Percentiles rank a stretch among this genome's conserved stretches.
Evolutionary conservation across 2,888 invertebrate genomes (phyloP).

Genomic region (Drosophila borealis): DNA sequence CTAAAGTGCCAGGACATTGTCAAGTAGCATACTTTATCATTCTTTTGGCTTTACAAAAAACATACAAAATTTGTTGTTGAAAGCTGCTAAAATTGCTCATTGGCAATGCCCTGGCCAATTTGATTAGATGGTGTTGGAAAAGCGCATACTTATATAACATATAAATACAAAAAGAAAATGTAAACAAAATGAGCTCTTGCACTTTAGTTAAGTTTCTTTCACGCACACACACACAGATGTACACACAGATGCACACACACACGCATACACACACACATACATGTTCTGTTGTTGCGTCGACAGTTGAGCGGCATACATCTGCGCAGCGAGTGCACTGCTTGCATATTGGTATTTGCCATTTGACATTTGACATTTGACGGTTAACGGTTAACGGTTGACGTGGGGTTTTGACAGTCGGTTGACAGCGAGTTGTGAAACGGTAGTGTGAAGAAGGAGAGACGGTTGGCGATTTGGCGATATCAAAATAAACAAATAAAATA

Average conservation of each 20-base stretch:
- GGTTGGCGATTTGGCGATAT: slow-evolving; percentile 51
- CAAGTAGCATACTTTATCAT: slow-evolving; percentile 83
- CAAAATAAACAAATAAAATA: slow-evolving; percentile 70
- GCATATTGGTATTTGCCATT: slow-evolving; percentile 49
- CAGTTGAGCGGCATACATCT: slow-evolving; percentile 97
- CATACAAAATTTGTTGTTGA: slow-evolving; percentile 33
- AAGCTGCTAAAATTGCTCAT: slow-evolving; percentile 63
- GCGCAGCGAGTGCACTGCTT: slow-evolving; percentile 97
- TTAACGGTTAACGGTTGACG: slow-evolving; percentile 18
- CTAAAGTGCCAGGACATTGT: slow-evolving; percentile 89
- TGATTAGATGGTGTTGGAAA: slow-evolving; percentile 50
- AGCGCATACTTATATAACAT: slow-evolving; percentile 77
- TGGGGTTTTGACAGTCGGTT: slow-evolving; percentile 16
- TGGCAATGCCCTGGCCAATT: slow-evolving; percentile 97
- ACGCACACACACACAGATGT: slow-evolving; percentile 29
- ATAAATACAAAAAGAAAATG: slow-evolving; percentile 56
- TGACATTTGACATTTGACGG: slow-evolving; percentile 50
- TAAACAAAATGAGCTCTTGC: slow-evolving; percentile 59
- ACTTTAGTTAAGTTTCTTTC: slow-evolving; percentile 75
- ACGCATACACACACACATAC: slow-evolving; percentile 87
- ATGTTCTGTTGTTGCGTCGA: slow-evolving; percentile 97
- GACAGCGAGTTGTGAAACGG: slow-evolving; percentile 42
- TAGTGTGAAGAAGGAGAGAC: slow-evolving; percentile 50
- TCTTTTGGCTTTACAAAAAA: slow-evolving; percentile 35
- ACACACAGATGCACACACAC: slow-evolving; percentile 20